Conservation (phyloP, 30 jellyfish, hydroid and myxozoan species). For the Morbakka virulenta region DNA sequence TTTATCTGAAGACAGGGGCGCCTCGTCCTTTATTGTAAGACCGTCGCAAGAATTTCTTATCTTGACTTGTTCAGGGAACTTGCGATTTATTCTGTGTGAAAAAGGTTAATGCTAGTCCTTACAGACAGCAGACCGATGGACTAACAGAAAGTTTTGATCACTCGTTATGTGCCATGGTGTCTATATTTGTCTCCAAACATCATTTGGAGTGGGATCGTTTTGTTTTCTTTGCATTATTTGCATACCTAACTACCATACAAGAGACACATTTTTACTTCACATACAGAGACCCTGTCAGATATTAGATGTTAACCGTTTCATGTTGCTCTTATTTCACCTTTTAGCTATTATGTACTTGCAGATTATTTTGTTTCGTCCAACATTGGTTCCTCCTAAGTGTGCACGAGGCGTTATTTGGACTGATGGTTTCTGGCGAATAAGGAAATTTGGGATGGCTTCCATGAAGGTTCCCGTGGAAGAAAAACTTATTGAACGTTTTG, state of each 20-base stretch:
- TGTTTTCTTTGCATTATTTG: slow-evolving; percentile 38
- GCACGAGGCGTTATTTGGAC: too few species aligned
- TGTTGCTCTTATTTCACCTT: slow-evolving; percentile 36
- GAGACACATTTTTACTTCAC: slow-evolving; percentile 39
- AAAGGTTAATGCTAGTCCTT: slow-evolving; percentile 38
- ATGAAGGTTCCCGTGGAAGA: too few species aligned
- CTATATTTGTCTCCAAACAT: slow-evolving; percentile 33
- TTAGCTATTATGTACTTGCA: slow-evolving; percentile 28
- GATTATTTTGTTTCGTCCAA: too few species aligned
- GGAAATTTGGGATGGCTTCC: too few species aligned
- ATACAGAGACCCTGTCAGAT: slow-evolving; percentile 52
- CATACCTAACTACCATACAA: slow-evolving; percentile 33
- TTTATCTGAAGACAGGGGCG: slow-evolving; percentile 37
- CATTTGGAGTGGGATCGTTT: slow-evolving; percentile 63
- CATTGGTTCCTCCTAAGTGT: too few species aligned
- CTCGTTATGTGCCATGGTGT: slow-evolving; percentile 25
- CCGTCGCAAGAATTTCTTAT: slow-evolving; percentile 38
- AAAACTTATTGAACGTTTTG: too few species aligned
- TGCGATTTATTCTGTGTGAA: slow-evolving; percentile 35
- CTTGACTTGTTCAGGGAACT: slow-evolving; percentile 29
- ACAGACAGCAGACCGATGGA: slow-evolving; percentile 61
- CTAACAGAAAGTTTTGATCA: slow-evolving; percentile 29
- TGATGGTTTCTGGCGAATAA: too few species aligned
- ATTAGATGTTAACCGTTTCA: slow-evolving; percentile 49
- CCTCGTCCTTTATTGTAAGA: slow-evolving; percentile 49